Base-by-base conservation (phyloP, 2,797 vertebrate genomes). In the Acrossocheilus fasciatus region DNA sequence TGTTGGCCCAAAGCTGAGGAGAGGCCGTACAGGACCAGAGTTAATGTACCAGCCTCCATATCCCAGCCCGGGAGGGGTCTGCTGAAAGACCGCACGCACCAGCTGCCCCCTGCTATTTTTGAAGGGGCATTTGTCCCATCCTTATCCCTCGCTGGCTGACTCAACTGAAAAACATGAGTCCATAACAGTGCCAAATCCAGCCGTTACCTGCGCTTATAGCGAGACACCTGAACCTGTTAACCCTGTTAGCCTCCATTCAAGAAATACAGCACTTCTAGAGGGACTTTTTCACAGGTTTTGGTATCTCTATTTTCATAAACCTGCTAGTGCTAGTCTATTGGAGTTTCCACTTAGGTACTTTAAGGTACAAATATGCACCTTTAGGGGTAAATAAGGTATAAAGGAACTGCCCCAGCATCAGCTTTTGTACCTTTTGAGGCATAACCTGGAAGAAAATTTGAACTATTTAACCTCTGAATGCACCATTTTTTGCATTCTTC, bases 21-120 rank as follows among this genome's bases (percentile, higher is more conserved):
- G 80, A 74, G 47, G 81, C 86, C 69, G 70, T 74, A 9, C 54
- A 72, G 77, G 57, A 74, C 69, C 14, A 39, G 70, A 66, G 85
- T 81, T 86, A 81, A 86, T 81, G 79, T n/a, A 79, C 81, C 81
- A 82, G 90, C 83, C 89, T 90, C 91, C 93, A 88, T 70, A 91
- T 91, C 89, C 91, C 92, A 90, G 93, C 93, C 93, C 92, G 91
- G 93, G 94, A 93, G 95, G 86, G 94, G 92, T 93, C 93, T 94
- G 95, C 94, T 96, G 95, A 96, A 95, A 95, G 95, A 96, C 93
- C 90, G 93, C 93, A 91, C 93, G 92, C 93, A 94, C 94, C 96
- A 96, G 95, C 96, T 96, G 96, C 93, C 93, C 93, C 93, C 92
- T 91, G 94, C 94, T 95, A 95, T 96, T 96, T 96, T 96, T 96